These are phyloP conservation scores for Petroica traversi DNA, from an alignment of 2,113 vertebrate species.

Conservation along the genomic window DNA sequence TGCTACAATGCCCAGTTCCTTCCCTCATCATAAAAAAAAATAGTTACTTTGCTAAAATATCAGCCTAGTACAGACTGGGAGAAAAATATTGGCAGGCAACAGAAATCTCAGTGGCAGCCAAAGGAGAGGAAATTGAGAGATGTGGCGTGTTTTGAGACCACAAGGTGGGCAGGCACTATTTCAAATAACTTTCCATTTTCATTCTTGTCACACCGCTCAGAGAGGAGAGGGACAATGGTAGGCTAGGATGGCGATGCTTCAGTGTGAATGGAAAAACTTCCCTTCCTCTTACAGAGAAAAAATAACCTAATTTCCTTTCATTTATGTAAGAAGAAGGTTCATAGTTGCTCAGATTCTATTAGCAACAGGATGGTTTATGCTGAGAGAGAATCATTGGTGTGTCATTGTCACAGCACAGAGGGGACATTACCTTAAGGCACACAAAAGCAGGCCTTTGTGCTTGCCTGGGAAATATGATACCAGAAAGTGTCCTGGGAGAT, in stretches of 20 bases:
- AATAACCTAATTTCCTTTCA: not conserved
- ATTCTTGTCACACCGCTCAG: fast-evolving
- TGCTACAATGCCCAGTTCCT: not conserved
- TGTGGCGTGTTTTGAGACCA: not conserved
- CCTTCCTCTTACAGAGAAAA: not conserved
- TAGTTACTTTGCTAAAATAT: not conserved
- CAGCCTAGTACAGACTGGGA: not conserved
- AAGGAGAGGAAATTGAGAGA: not conserved
- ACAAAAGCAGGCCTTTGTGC: not conserved
- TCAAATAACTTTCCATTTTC: not conserved
- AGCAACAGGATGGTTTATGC: not conserved
- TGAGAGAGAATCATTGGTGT: not conserved
- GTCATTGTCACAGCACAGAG: not conserved
- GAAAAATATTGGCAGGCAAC: not conserved
- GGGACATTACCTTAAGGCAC: not conserved
- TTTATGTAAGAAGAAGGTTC: not conserved
- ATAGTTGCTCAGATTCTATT: not conserved
- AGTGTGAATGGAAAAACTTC: not conserved
- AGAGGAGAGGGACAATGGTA: not conserved
- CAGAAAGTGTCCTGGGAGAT: not conserved
- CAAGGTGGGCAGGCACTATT: not conserved
- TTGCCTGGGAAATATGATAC: not conserved
- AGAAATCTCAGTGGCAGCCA: not conserved
- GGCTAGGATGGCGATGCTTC: not conserved
- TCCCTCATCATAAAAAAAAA: not conserved